Conservation (phyloP, 2,888 invertebrate species). For the Mongoloraphidia duomilia region DNA sequence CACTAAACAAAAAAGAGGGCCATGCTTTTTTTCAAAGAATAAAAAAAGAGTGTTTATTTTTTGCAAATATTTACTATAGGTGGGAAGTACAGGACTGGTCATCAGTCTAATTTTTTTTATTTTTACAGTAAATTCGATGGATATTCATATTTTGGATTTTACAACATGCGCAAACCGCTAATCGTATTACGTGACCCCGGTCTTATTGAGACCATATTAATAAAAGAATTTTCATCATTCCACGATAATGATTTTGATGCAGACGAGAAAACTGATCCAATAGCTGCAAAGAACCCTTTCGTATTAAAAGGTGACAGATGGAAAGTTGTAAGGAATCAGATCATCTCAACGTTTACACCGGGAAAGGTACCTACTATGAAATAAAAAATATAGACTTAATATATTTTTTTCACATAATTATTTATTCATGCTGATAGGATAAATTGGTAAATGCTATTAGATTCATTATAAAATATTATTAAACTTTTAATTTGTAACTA, state of each 20-base stretch:
- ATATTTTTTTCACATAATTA: no score
- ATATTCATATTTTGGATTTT: constrained; percentile 24
- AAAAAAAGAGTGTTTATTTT: no score
- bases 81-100: no score
- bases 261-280: constrained; percentile 25
- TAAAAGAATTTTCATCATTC: constrained; percentile 22
- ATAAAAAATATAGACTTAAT: no score
- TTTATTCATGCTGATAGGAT: no score
- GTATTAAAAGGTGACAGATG: constrained; percentile 27
- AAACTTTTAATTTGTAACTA: no score
- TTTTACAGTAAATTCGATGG: constrained; percentile 9
- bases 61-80: no score
- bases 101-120: not conserved
- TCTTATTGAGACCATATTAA: constrained; percentile 21
- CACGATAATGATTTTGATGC: constrained; percentile 20
- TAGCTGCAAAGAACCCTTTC: constrained; percentile 29
- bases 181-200: constrained; percentile 22
- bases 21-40: no score
- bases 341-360: constrained; percentile 30
- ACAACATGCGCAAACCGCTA: constrained; percentile 16
- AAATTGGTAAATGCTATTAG: no score
- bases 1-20: no score
- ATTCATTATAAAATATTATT: no score
- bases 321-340: constrained; percentile 29
- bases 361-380: constrained; percentile 17